Conservation (phyloP, 2,888 invertebrate genomes). For the Spicauda simplicius region DNA sequence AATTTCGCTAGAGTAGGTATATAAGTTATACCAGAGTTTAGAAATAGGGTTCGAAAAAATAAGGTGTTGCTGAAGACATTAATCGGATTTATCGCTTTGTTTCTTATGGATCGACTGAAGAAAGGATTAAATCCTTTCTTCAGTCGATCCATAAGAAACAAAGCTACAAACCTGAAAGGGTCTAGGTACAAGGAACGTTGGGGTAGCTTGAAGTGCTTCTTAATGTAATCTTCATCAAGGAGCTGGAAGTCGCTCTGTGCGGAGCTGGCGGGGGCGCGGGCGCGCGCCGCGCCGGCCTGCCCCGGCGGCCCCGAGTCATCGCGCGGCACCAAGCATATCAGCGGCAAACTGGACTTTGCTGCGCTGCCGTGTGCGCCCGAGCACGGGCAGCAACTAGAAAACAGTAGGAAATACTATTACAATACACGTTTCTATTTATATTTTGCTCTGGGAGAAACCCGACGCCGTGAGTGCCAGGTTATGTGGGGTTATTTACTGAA, state of each 20-base stretch:
- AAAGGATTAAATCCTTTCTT: too few relatives aligned
- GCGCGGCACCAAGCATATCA: conserved; percentile 73
- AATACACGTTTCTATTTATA: too few relatives aligned
- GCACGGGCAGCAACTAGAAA: conserved; percentile 64
- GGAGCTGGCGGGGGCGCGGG: conserved; percentile 44
- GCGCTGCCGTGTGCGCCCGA: conserved; percentile 45
- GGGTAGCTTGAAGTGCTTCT: conserved; percentile 70
- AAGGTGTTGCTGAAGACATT: too few relatives aligned
- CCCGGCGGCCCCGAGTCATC: conserved; percentile 45
- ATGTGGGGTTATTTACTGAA: too few relatives aligned
- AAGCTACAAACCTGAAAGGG: conserved; percentile 57
- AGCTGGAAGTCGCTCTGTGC: conserved; percentile 55
- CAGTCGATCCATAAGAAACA: too few relatives aligned
- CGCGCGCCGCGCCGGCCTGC: conserved; percentile 40
- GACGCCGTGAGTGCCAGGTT: too few relatives aligned
- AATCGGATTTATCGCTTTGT: conserved; percentile 50
- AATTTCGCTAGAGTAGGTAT: too few relatives aligned
- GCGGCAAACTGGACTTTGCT: conserved; percentile 56
- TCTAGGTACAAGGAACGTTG: conserved; percentile 69
- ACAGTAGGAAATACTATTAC: too few relatives aligned
- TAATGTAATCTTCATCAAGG: conserved; percentile 68
- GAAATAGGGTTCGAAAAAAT: too few relatives aligned
- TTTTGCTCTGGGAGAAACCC: too few relatives aligned
- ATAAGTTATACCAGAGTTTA: too few relatives aligned
- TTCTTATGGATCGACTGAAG: too few relatives aligned